These are phyloP conservation scores for Timema podura DNA, from an alignment of 2,888 invertebrate species.

Conservation along the genomic window DNA sequence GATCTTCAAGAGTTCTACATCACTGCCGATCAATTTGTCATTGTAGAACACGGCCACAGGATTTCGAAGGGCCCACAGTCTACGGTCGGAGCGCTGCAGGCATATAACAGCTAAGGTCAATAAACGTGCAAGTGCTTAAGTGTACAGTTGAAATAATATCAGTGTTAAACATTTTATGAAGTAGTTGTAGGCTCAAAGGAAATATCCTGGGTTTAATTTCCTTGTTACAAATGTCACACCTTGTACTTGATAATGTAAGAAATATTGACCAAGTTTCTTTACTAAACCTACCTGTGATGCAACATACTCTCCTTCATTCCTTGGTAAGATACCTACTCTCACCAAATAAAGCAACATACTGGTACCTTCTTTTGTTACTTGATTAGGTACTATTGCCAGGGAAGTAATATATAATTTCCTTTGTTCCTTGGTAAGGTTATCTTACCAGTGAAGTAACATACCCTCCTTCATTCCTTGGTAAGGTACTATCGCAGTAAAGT, in stretches of 20 bases:
- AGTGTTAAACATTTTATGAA: background rate
- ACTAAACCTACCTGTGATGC: background rate
- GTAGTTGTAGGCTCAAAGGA: background rate
- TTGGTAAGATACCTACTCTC: background rate
- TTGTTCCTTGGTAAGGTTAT: no score
- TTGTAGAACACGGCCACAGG: slow-evolving; percentile 51
- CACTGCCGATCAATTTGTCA: slow-evolving; percentile 52
- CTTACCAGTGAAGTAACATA: no score
- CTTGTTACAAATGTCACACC: background rate
- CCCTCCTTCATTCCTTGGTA: no score
- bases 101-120: background rate
- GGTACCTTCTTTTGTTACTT: background rate
- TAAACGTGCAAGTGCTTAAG: no score
- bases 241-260: no score
- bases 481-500: no score
- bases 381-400: no score
- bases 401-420: no score
- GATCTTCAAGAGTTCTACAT: slow-evolving; percentile 47
- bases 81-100: slow-evolving; percentile 41
- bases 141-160: no score
- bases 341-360: background rate
- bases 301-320: background rate
- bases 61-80: slow-evolving; percentile 47
- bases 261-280: background rate
- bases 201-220: background rate